phyloP scores from a whole-genome alignment of 2,797 vertebrate genomes.

The Leuciscus waleckii region DNA sequence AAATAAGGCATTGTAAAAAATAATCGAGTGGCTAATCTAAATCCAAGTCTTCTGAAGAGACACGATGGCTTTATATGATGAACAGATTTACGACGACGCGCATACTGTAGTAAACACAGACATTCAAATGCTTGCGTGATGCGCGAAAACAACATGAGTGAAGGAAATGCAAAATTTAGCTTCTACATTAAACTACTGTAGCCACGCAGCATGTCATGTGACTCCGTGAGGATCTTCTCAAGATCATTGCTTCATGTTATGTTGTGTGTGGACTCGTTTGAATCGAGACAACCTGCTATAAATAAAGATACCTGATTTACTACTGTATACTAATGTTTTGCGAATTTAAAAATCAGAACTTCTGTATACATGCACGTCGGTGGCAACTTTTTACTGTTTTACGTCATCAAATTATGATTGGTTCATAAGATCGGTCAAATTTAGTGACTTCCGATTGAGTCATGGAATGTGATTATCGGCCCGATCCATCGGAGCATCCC shows the following conservation, averaged over 20 bases:
- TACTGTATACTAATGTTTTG: neutral
- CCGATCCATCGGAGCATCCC: neutral
- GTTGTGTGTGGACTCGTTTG: neutral
- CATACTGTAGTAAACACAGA: no score
- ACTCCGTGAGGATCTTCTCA: neutral
- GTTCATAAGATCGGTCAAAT: neutral
- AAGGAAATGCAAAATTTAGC: no score
- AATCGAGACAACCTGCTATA: neutral
- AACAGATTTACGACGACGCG: no score
- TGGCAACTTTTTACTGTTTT: neutral
- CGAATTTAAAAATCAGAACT: neutral
- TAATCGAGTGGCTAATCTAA: no score
- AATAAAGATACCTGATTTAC: neutral
- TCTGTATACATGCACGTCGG: neutral
- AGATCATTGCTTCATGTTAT: no score
- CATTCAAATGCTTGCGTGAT: no score
- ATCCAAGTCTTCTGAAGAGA: no score
- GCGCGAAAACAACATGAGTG: no score
- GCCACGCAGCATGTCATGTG: neutral
- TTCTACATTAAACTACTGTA: no score
- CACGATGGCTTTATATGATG: no score
- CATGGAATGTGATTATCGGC: neutral
- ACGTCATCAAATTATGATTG: neutral
- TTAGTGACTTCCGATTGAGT: neutral
- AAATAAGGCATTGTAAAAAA: no score